Evolutionary conservation across 2,113 vertebrate species (phyloP).

Genomic region (Thermophis baileyi): DNA sequence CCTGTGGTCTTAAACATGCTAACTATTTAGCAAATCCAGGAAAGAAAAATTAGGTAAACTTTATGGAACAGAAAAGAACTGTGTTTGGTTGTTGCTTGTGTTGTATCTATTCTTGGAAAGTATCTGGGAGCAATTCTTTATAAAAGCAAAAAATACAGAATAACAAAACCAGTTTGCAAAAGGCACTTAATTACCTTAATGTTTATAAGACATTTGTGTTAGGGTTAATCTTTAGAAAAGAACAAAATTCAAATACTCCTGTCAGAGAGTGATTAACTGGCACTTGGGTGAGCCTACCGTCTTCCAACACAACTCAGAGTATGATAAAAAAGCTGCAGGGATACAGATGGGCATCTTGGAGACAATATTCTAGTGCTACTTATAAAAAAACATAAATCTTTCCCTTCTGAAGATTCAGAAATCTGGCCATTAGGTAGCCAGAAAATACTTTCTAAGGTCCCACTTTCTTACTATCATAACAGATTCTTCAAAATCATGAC

Average conservation of each 20-base stretch:
- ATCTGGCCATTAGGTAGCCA: background rate
- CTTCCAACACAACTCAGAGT: background rate
- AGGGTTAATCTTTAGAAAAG: background rate
- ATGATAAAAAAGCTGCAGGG: background rate
- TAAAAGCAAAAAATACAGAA: background rate
- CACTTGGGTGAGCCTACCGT: background rate
- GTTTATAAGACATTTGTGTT: background rate
- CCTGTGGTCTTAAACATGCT: background rate
- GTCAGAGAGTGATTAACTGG: background rate
- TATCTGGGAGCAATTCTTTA: background rate
- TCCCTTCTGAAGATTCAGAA: background rate
- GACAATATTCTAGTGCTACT: background rate
- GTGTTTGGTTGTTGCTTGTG: background rate
- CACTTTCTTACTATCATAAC: background rate
- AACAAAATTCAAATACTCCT: background rate
- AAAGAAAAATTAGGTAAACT: background rate
- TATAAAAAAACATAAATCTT: background rate
- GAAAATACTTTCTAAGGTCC: background rate
- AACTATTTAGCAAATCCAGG: background rate
- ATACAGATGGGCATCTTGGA: background rate
- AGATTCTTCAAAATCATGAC: background rate
- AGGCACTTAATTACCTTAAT: slow-evolving; percentile 6
- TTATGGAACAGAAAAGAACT: background rate
- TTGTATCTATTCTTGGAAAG: background rate
- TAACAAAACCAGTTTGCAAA: background rate